Conservation (phyloP, 2,797 vertebrate genomes). For the Ispidina picta region DNA sequence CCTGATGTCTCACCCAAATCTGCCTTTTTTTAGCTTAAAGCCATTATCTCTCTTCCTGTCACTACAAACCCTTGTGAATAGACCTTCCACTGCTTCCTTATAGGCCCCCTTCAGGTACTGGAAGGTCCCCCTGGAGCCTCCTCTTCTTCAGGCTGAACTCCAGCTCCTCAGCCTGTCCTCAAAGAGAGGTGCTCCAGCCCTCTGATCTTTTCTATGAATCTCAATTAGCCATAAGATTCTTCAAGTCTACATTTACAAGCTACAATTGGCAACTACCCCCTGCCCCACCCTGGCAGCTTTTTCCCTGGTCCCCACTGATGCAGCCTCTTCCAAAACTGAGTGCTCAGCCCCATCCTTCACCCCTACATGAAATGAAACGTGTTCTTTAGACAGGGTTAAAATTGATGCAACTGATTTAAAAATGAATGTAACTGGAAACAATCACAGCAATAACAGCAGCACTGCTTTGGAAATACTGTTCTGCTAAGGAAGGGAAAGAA, state of each 20-base stretch:
- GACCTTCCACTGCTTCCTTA: too few species aligned
- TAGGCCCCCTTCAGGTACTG: too few species aligned
- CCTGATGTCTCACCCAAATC: too few species aligned
- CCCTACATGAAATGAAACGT: not conserved
- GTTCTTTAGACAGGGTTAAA: not conserved
- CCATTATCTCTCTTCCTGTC: too few species aligned
- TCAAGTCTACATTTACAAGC: not conserved
- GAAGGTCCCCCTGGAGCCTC: too few species aligned
- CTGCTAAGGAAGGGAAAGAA: not conserved
- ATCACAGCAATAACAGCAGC: not conserved
- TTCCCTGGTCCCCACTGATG: not conserved
- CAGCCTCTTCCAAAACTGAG: not conserved
- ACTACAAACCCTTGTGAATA: too few species aligned
- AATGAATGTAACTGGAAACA: not conserved
- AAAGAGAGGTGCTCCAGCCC: too few species aligned
- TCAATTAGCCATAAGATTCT: not conserved
- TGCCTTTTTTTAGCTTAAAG: too few species aligned
- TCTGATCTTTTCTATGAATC: too few species aligned
- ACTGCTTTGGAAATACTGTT: not conserved
- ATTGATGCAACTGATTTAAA: not conserved
- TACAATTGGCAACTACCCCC: not conserved
- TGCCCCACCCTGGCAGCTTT: accelerated
- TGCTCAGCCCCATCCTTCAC: not conserved
- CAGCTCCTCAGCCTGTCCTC: too few species aligned
- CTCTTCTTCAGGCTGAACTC: too few species aligned